Conservation (phyloP, 1,140 invertebrate species). For the Drosophila melanogaster region Release_6_plus_ISO1_MT NT_037436.4:17072001-17072500, state of each 20-base stretch:
- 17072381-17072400: constrained; percentile 11
- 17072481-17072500: constrained; percentile 50
- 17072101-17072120: constrained; percentile 31
- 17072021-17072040: constrained; percentile 38
- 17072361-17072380: constrained; percentile 48
- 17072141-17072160: constrained; percentile 23
- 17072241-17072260: constrained; percentile 32
- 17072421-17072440: constrained; percentile 29
- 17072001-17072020: constrained; percentile 10
- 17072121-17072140: constrained; percentile 29
- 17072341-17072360: constrained; percentile 42
- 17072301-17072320: constrained; percentile 29
- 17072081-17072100: constrained; percentile 21
- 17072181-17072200: constrained; percentile 40
- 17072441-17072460: constrained; percentile 33
- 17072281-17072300: constrained; percentile 16
- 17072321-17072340: constrained; percentile 17
- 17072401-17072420: constrained; percentile 24
- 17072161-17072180: constrained; percentile 32
- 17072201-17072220: constrained; percentile 52
- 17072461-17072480: constrained; percentile 63
- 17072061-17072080: constrained; percentile 34
- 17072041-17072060: constrained; percentile 40
- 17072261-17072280: constrained; percentile 9
- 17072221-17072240: constrained; percentile 27